These are phyloP conservation scores for Epistrophe eligans DNA, from an alignment of 2,888 invertebrate genomes.

Conservation along the genomic window DNA sequence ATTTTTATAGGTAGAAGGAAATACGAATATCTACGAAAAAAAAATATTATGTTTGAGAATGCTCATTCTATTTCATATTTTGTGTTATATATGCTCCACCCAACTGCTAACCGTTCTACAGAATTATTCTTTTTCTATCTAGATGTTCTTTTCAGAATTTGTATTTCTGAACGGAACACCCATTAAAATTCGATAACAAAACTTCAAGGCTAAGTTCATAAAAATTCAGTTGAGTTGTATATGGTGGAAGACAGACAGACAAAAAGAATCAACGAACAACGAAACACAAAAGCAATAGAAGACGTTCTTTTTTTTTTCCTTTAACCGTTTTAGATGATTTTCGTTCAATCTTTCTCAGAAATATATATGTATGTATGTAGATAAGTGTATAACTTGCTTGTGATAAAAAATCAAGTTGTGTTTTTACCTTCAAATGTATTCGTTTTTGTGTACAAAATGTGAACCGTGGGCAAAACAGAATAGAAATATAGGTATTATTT, in stretches of 20 bases:
- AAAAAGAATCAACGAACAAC: conserved; percentile 1
- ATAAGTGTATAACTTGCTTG: conserved; percentile 17
- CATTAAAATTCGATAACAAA: conserved; percentile 70
- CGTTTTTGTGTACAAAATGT: conserved; percentile 16
- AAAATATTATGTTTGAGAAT: conserved; percentile 35
- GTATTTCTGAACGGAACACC: conserved; percentile 54
- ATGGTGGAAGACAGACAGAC: conserved; percentile 21
- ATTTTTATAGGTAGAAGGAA: conserved; percentile 59
- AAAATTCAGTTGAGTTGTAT: conserved; percentile 40
- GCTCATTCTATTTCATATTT: conserved; percentile 27
- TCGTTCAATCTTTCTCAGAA: conserved; percentile 9
- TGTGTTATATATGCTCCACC: background rate
- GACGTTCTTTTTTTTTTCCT: background rate
- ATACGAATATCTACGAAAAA: conserved; percentile 21
- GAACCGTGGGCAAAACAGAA: conserved; percentile 18
- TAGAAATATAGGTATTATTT: conserved; percentile 8
- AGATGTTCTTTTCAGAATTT: conserved; percentile 48
- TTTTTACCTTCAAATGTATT: conserved; percentile 28
- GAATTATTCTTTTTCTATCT: conserved; percentile 28
- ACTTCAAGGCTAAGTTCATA: conserved; percentile 74
- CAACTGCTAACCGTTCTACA: background rate
- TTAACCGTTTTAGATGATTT: conserved; percentile 13
- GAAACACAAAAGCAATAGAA: conserved; percentile 32
- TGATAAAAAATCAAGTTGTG: conserved; percentile 26
- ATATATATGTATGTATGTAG: background rate